phyloP scores from a whole-genome alignment of 2,888 invertebrate species.

The Drosophila longiperda region DNA sequence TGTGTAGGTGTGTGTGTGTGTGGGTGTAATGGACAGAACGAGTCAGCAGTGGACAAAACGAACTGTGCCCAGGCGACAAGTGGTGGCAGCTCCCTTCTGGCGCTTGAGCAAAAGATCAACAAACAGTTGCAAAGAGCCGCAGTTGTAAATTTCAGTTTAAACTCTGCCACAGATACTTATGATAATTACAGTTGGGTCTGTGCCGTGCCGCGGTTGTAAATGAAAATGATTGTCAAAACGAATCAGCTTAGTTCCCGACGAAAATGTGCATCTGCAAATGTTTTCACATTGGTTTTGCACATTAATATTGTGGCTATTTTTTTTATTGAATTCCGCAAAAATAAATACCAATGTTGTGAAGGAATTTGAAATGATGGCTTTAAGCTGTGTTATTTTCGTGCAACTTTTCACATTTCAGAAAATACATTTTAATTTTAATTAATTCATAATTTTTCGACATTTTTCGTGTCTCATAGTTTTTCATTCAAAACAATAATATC shows the following conservation, averaged over 20 bases:
- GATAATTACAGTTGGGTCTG: constrained; percentile 29
- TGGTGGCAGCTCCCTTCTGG: constrained; percentile 50
- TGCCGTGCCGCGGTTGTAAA: not conserved
- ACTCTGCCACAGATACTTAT: constrained; percentile 37
- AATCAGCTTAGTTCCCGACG: constrained; percentile 2
- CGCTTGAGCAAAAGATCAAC: constrained; percentile 26
- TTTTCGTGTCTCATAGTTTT: too few species aligned
- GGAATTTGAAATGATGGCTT: not conserved
- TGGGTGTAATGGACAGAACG: constrained; percentile 24
- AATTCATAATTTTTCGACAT: too few species aligned
- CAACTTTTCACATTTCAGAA: not conserved
- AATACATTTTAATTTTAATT: not conserved
- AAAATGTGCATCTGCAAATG: not conserved
- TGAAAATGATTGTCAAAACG: not conserved
- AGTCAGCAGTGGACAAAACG: constrained; percentile 15
- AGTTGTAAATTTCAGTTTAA: constrained; percentile 51
- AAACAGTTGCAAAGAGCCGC: constrained; percentile 16
- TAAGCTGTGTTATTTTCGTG: not conserved
- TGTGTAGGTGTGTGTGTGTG: constrained; percentile 13
- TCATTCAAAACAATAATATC: too few species aligned
- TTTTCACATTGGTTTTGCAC: not conserved
- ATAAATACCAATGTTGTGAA: not conserved
- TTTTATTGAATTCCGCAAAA: not conserved
- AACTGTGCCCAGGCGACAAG: constrained; percentile 56
- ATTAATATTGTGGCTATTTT: not conserved